Evolutionary conservation across 1,140 invertebrate genomes (phyloP).

Genomic region (Drosophila micromelanica): DNA sequence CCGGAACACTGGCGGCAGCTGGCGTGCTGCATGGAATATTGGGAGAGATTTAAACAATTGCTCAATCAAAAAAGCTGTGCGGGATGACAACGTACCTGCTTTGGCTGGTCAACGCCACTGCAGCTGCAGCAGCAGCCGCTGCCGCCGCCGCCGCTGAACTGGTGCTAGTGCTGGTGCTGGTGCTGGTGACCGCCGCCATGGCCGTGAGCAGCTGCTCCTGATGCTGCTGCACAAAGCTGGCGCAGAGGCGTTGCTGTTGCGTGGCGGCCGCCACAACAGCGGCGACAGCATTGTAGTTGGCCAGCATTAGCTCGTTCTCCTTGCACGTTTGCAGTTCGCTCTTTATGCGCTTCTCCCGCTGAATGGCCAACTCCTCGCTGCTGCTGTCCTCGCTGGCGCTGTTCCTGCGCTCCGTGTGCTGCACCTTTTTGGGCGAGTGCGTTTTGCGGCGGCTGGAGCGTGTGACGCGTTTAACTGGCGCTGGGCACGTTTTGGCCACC

Average conservation of each 20-base stretch:
- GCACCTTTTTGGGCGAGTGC: constrained; percentile 68
- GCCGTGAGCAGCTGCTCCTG: constrained; percentile 52
- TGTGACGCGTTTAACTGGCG: constrained; percentile 30
- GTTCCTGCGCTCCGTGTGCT: constrained; percentile 40
- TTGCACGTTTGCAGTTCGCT: constrained; percentile 32
- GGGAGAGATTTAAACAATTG: neutral
- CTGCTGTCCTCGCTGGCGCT: constrained; percentile 48
- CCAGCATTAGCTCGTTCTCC: constrained; percentile 68
- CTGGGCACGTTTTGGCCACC: constrained; percentile 37
- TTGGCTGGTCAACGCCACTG: constrained; percentile 1
- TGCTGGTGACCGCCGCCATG: constrained; percentile 28
- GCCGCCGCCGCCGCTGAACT: constrained; percentile 13
- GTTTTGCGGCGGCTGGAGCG: constrained; percentile 67
- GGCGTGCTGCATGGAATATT: neutral
- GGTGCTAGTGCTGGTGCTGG: constrained; percentile 21
- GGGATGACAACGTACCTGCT: constrained; percentile 26
- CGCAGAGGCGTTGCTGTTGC: constrained; percentile 47
- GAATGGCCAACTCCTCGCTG: constrained; percentile 22
- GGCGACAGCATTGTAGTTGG: constrained; percentile 67
- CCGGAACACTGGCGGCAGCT: neutral
- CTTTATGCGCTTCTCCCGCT: constrained; percentile 56
- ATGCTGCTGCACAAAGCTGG: constrained; percentile 53
- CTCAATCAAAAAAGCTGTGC: neutral
- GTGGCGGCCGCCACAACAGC: constrained; percentile 63
- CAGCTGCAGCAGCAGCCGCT: constrained; percentile 2